Conservation (phyloP, 2,888 invertebrate species). For the Pocota personata region DNA sequence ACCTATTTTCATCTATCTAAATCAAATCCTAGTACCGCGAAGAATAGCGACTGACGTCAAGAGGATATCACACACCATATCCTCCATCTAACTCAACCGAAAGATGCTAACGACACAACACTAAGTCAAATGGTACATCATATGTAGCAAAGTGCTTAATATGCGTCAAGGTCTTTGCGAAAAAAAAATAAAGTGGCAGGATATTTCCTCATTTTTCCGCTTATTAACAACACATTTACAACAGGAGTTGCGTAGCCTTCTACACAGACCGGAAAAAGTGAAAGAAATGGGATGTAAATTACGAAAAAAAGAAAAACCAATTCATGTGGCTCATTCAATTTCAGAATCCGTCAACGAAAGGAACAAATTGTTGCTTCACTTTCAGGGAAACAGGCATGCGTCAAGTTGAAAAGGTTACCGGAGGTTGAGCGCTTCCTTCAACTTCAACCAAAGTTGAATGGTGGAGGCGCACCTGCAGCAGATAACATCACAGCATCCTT, state of each 20-base stretch:
- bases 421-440: constrained; percentile 22
- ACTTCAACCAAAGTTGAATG: constrained; percentile 45
- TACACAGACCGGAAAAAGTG: background rate
- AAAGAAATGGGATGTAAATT: constrained; percentile 30
- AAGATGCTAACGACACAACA: constrained; percentile 39
- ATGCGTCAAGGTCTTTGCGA: constrained; percentile 27
- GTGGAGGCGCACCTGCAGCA: background rate
- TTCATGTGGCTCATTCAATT: constrained; percentile 65
- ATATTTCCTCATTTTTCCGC: constrained; percentile 18
- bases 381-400: constrained; percentile 52
- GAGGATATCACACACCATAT: background rate
- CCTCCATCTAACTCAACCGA: background rate
- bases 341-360: constrained; percentile 49
- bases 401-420: constrained; percentile 60
- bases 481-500: constrained; percentile 35
- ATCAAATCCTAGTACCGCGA: constrained; percentile 13
- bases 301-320: constrained; percentile 22
- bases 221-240: constrained; percentile 1
- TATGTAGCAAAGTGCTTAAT: constrained; percentile 39
- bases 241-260: background rate
- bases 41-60: constrained; percentile 6
- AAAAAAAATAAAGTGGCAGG: background rate
- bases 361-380: constrained; percentile 70
- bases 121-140: constrained; percentile 35
- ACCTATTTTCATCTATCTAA: constrained; percentile 34